Percentiles rank a stretch among this genome's conserved stretches.
Conservation (phyloP, 1,140 invertebrate genomes). For the Ectropis grisescens region DNA sequence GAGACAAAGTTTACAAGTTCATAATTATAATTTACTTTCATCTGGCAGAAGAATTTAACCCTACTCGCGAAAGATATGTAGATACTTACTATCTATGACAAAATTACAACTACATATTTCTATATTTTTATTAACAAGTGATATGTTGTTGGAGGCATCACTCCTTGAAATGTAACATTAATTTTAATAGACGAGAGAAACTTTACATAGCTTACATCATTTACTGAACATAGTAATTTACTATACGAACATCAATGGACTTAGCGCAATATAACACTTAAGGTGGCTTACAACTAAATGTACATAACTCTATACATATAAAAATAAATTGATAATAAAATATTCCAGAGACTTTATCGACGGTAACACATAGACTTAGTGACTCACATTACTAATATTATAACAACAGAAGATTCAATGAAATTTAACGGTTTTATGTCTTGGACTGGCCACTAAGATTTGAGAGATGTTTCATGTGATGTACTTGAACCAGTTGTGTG, state of each 20-base stretch:
- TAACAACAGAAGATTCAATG: no score
- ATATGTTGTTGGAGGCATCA: slow-evolving; percentile 63
- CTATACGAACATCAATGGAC: slow-evolving; percentile 44
- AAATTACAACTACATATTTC: slow-evolving; percentile 58
- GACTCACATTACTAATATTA: slow-evolving; percentile 10
- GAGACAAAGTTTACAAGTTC: slow-evolving; percentile 13
- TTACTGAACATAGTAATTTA: slow-evolving; percentile 34
- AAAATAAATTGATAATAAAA: slow-evolving; percentile 58
- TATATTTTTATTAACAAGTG: slow-evolving; percentile 68
- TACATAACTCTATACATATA: slow-evolving; percentile 43
- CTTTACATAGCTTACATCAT: slow-evolving; percentile 32
- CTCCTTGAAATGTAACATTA: slow-evolving; percentile 54
- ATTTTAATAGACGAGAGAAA: slow-evolving; percentile 36
- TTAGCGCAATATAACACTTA: slow-evolving; percentile 58
- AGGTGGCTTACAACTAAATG: slow-evolving; percentile 56
- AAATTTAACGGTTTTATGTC: no score
- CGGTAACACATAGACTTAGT: slow-evolving; percentile 18
- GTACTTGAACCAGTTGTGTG: slow-evolving; percentile 32
- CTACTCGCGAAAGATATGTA: slow-evolving; percentile 56
- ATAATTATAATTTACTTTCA: slow-evolving; percentile 3
- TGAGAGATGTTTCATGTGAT: slow-evolving; percentile 12
- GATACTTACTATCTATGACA: slow-evolving; percentile 52
- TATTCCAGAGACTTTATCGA: slow-evolving; percentile 40
- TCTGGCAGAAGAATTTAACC: slow-evolving; percentile 15
- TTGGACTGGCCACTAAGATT: no score